A percentile compares a stretch with the other conserved stretches of the same genome.
Conservation (phyloP, 2,797 vertebrate genomes). For the Taeniopygia guttata region DNA sequence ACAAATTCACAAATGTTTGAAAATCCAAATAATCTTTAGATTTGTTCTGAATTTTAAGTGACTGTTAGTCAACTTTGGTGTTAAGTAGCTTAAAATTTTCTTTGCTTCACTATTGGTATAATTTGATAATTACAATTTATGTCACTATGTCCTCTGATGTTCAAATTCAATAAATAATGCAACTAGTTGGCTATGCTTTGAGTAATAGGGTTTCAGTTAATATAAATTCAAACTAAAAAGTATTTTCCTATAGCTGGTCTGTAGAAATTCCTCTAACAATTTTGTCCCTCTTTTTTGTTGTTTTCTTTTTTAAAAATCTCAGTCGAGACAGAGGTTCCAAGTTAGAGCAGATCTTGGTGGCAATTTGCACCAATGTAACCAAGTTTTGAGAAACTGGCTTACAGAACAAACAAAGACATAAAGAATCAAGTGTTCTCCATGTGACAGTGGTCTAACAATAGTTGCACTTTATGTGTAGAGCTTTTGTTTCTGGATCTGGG, state of each 20-base stretch:
- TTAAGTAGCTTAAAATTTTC: neutral
- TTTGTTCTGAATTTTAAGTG: neutral
- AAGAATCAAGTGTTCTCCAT: constrained; percentile 44
- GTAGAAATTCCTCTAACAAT: neutral
- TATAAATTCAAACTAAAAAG: neutral
- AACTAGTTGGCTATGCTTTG: neutral
- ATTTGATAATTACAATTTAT: neutral
- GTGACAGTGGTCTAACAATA: constrained; percentile 45
- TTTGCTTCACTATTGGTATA: neutral
- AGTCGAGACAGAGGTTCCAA: neutral
- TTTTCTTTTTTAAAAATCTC: neutral
- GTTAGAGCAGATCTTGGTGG: neutral
- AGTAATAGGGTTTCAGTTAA: neutral
- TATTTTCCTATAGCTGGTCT: neutral
- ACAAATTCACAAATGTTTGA: neutral
- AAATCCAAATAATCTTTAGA: neutral
- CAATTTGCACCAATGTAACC: constrained; percentile 38
- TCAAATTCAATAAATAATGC: neutral
- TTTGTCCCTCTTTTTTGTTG: neutral
- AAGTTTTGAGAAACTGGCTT: constrained; percentile 60
- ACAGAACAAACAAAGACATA: constrained; percentile 68
- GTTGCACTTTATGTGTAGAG: constrained; percentile 39
- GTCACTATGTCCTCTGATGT: neutral
- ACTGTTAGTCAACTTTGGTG: neutral
- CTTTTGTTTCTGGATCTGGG: constrained; percentile 65